Conservation (phyloP, 2,888 invertebrate genomes). For the Sinopyrophorus schimmeli region DNA sequence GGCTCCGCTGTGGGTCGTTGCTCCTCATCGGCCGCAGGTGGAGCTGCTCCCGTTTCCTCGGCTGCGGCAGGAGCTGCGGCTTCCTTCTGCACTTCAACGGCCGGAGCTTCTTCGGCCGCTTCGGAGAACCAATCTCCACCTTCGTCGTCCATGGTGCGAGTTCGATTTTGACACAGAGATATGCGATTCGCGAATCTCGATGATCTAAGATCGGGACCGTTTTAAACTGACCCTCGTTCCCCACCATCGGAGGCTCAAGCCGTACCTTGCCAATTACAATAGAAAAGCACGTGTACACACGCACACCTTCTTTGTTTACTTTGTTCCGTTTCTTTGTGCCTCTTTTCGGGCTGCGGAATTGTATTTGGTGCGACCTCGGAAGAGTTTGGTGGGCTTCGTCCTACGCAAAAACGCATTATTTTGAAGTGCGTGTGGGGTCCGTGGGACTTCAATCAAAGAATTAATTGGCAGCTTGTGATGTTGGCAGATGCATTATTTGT, state of each 20-base stretch:
- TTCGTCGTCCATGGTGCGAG: slow-evolving; percentile 42
- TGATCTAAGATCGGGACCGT: slow-evolving; percentile 47
- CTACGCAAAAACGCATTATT: too few relatives aligned
- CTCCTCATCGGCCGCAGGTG: slow-evolving; percentile 53
- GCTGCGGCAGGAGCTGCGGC: slow-evolving; percentile 43
- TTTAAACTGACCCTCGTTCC: slow-evolving; percentile 47
- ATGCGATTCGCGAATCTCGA: slow-evolving; percentile 37
- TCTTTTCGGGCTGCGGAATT: not conserved
- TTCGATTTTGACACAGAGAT: not conserved
- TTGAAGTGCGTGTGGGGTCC: too few relatives aligned
- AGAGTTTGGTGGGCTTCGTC: too few relatives aligned
- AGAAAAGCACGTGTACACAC: slow-evolving; percentile 33
- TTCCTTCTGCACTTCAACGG: slow-evolving; percentile 27
- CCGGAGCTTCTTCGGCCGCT: slow-evolving; percentile 37
- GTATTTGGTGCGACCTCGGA: too few relatives aligned
- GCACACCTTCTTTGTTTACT: not conserved
- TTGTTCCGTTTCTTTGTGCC: not conserved
- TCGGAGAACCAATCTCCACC: slow-evolving; percentile 43
- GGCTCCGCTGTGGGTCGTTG: slow-evolving; percentile 52
- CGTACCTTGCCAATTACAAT: slow-evolving; percentile 49
- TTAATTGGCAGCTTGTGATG: slow-evolving; percentile 42
- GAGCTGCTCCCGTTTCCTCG: slow-evolving; percentile 43
- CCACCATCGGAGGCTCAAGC: slow-evolving; percentile 47
- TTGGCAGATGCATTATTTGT: slow-evolving; percentile 47
- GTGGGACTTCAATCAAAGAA: slow-evolving; percentile 45